Conservation (phyloP, 2,888 invertebrate genomes). For the Oligia latruncula region DNA sequence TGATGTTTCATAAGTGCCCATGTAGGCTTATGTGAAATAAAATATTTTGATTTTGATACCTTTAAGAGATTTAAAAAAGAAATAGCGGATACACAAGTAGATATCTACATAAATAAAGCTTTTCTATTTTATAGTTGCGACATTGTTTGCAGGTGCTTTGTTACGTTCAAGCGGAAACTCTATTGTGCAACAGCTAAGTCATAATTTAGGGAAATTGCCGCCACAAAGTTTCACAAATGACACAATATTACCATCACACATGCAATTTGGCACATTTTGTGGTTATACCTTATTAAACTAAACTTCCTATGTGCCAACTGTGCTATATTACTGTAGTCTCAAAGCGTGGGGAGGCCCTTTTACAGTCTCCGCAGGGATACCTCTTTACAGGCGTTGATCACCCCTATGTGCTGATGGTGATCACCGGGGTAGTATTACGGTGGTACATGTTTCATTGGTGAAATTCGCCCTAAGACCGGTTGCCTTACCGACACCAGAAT, state of each 20-base stretch:
- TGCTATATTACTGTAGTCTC: background rate
- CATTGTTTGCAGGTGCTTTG: slow-evolving; percentile 14
- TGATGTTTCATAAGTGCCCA: no score
- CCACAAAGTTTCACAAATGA: slow-evolving; percentile 17
- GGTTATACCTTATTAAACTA: slow-evolving; percentile 26
- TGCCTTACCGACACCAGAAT: background rate
- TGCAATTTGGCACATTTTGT: slow-evolving; percentile 26
- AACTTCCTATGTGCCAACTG: background rate
- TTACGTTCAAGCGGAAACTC: slow-evolving; percentile 15
- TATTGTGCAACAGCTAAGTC: slow-evolving; percentile 33
- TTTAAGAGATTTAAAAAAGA: background rate
- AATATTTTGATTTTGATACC: no score
- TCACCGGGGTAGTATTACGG: no score
- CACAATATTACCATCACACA: slow-evolving; percentile 19
- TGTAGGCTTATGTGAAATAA: no score
- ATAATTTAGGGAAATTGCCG: slow-evolving; percentile 27
- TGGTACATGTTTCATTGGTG: background rate
- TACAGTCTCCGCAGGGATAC: no score
- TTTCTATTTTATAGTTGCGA: background rate
- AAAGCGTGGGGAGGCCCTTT: background rate
- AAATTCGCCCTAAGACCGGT: background rate
- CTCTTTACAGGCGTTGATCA: no score
- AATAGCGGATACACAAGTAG: background rate
- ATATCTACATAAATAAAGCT: background rate
- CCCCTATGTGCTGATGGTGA: no score